These are phyloP conservation scores for Agrypnia vestita DNA, from an alignment of 1,140 invertebrate genomes.

Conservation along the genomic window DNA sequence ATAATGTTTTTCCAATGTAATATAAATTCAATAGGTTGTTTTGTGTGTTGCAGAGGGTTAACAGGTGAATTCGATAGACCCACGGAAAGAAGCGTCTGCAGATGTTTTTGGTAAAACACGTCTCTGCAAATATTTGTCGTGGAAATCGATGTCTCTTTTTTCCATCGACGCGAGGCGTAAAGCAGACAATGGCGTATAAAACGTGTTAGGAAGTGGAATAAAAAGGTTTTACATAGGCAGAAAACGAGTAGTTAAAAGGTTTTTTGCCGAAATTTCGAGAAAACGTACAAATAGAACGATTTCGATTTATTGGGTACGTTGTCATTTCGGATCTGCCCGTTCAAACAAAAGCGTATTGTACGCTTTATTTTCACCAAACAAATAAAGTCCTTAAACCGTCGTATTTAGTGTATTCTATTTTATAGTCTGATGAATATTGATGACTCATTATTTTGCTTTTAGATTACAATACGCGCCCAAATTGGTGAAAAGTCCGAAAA, in stretches of 20 bases:
- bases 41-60: too few species aligned
- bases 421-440: too few species aligned
- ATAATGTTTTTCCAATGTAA: too few species aligned
- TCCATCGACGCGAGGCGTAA: constrained; percentile 37
- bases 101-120: constrained; percentile 31
- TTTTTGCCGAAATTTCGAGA: constrained; percentile 27
- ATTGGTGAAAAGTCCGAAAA: too few species aligned
- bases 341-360: constrained; percentile 26
- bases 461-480: too few species aligned
- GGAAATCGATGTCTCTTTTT: constrained; percentile 42
- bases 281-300: constrained; percentile 31
- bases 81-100: background rate
- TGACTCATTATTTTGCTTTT: too few species aligned
- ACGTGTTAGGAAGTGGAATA: constrained; percentile 25
- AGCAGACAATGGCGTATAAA: constrained; percentile 41
- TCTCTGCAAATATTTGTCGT: constrained; percentile 39
- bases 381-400: too few species aligned
- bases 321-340: constrained; percentile 6
- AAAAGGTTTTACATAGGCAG: constrained; percentile 39
- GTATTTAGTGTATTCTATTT: too few species aligned
- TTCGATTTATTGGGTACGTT: constrained; percentile 14
- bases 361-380: background rate
- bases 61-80: background rate
- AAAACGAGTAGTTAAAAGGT: constrained; percentile 42
- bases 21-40: too few species aligned